Evolutionary conservation across 2,888 invertebrate genomes (phyloP).

Genomic region (Ormyrus labotus): DNA sequence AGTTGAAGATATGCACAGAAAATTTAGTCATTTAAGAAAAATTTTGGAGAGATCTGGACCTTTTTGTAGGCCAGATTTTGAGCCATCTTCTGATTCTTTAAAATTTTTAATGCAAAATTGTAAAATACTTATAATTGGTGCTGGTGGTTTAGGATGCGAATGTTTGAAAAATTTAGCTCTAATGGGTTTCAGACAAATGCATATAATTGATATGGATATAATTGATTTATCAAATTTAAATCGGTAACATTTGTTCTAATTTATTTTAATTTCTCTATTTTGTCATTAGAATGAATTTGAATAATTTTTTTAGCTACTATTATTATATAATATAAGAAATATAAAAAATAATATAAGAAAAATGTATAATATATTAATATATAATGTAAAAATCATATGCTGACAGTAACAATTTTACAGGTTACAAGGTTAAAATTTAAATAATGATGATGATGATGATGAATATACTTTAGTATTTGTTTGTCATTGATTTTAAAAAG

Average conservation of each 20-base stretch:
- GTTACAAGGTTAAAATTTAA: too few species aligned
- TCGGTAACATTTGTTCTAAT: constrained; percentile 75
- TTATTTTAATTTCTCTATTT: not conserved
- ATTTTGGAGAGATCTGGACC: constrained; percentile 94
- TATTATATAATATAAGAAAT: too few species aligned
- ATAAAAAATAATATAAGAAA: too few species aligned
- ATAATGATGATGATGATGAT: too few species aligned
- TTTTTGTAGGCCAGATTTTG: constrained; percentile 94
- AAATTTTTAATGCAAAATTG: constrained; percentile 90
- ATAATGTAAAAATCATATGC: too few species aligned
- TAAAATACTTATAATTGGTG: constrained; percentile 93
- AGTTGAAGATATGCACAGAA: constrained; percentile 76
- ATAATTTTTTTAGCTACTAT: too few species aligned
- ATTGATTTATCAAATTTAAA: constrained; percentile 99
- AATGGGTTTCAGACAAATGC: constrained; percentile 95
- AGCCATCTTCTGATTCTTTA: constrained; percentile 89
- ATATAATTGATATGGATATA: constrained; percentile 99
- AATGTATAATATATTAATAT: too few species aligned
- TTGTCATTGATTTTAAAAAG: too few species aligned
- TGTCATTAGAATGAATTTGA: too few species aligned
- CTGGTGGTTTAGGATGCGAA: constrained; percentile 99
- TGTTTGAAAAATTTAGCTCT: constrained; percentile 95
- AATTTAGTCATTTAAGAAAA: constrained; percentile 91
- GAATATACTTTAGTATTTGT: too few species aligned
- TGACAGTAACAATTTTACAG: too few species aligned